These are phyloP conservation scores for Leptinotarsa rubiginosa DNA, from an alignment of 2,888 invertebrate species.

Conservation along the genomic window DNA sequence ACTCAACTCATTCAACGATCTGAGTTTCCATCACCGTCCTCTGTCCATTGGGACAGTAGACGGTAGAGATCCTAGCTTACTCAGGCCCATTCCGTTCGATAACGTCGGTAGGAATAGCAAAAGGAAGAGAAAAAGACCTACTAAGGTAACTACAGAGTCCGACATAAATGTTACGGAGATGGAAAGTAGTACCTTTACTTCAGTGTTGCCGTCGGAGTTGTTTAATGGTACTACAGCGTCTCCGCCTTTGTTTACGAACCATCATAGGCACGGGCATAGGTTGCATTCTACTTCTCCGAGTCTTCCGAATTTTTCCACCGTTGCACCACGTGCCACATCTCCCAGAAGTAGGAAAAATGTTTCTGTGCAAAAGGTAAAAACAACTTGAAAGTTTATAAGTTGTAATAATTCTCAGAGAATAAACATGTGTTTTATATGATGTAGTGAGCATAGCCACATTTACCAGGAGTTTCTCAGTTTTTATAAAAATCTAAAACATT, in stretches of 20 bases:
- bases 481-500: too few relatives aligned
- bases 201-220: conserved; percentile 11
- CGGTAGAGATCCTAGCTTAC: conserved; percentile 26
- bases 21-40: conserved; percentile 41
- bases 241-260: conserved; percentile 46
- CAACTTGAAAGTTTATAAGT: neutral
- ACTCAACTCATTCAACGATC: conserved; percentile 49
- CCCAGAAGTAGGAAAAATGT: conserved; percentile 23
- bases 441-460: too few relatives aligned
- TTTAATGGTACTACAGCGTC: conserved; percentile 45
- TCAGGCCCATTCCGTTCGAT: conserved; percentile 38
- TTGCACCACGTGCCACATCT: conserved; percentile 27
- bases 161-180: conserved; percentile 23
- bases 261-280: conserved; percentile 60
- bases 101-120: conserved; percentile 38
- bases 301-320: conserved; percentile 23
- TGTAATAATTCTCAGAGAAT: too few relatives aligned
- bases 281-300: conserved; percentile 46
- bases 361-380: conserved; percentile 1
- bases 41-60: conserved; percentile 28
- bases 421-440: too few relatives aligned
- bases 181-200: conserved; percentile 15
- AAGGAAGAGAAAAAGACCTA: conserved; percentile 40
- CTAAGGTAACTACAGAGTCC: conserved; percentile 25
- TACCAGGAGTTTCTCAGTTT: too few relatives aligned